phyloP scores from a whole-genome alignment of 2,113 vertebrate species.

The Brienomyrus brachyistius region DNA sequence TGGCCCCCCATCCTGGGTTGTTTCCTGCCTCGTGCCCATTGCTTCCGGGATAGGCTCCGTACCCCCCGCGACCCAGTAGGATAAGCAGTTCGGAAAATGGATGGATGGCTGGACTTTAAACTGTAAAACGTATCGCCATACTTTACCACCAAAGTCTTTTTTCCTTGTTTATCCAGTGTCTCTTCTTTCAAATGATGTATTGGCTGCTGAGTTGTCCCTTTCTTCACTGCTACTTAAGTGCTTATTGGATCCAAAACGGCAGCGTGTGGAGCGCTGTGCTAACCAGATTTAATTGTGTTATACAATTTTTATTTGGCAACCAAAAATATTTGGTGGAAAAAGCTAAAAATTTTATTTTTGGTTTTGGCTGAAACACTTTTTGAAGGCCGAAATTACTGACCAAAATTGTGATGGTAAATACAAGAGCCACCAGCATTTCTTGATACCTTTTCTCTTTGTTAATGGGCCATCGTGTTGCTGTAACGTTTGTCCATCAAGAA shows the following conservation, averaged over 20 bases:
- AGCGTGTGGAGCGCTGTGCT: background rate
- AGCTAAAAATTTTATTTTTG: background rate
- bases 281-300: background rate
- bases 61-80: too few relatives aligned
- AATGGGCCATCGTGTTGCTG: too few relatives aligned
- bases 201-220: too few relatives aligned
- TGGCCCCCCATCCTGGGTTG: too few relatives aligned
- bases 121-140: background rate
- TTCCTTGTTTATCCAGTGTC: too few relatives aligned
- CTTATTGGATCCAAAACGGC: background rate
- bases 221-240: background rate
- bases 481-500: too few relatives aligned
- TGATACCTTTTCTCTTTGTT: background rate
- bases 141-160: too few relatives aligned
- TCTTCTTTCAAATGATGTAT: too few relatives aligned
- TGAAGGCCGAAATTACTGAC: background rate
- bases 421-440: background rate
- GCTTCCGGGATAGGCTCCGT: too few relatives aligned
- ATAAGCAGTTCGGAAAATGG: too few relatives aligned
- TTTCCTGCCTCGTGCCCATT: too few relatives aligned
- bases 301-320: background rate
- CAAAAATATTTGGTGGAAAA: background rate
- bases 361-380: background rate
- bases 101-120: background rate
- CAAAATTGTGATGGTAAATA: background rate